Evolutionary conservation across 2,797 vertebrate species (phyloP).

Genomic region (Aselliscus stoliczkanus): DNA sequence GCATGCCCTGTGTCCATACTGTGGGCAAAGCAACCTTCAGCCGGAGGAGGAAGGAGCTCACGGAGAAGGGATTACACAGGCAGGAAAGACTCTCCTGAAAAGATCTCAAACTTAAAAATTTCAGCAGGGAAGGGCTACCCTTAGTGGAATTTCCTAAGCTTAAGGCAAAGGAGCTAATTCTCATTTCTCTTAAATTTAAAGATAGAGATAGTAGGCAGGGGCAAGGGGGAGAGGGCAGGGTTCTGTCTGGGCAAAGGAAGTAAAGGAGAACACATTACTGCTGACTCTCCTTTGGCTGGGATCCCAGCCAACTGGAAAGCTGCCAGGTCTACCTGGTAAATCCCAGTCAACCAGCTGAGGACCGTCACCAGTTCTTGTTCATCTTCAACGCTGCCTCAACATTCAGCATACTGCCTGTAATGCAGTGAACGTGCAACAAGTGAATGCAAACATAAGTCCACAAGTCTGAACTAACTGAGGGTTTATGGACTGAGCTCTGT

Average conservation of each 20-base stretch:
- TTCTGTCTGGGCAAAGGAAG: background rate
- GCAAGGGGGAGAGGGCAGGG: background rate
- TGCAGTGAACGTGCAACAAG: background rate
- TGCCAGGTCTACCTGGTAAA: background rate
- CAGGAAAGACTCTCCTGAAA: background rate
- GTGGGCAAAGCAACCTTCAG: background rate
- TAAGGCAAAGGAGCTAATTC: background rate
- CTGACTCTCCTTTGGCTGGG: background rate
- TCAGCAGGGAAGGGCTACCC: background rate
- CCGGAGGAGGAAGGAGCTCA: background rate
- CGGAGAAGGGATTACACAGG: background rate
- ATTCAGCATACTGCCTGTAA: background rate
- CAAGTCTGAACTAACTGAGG: background rate
- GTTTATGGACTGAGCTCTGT: background rate
- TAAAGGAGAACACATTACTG: background rate
- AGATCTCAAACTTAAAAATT: background rate
- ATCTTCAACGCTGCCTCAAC: background rate
- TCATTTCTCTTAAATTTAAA: constrained; percentile 21
- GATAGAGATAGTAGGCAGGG: background rate
- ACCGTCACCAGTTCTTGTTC: background rate
- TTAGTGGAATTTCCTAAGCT: background rate
- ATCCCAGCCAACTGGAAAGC: background rate
- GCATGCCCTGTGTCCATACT: background rate
- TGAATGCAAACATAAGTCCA: background rate
- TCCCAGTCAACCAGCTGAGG: background rate